Percentiles rank a stretch among this genome's conserved stretches.
These are phyloP conservation scores for Drosophila pseudotalamancana DNA, from an alignment of 2,888 invertebrate genomes.

Conservation along the genomic window DNA sequence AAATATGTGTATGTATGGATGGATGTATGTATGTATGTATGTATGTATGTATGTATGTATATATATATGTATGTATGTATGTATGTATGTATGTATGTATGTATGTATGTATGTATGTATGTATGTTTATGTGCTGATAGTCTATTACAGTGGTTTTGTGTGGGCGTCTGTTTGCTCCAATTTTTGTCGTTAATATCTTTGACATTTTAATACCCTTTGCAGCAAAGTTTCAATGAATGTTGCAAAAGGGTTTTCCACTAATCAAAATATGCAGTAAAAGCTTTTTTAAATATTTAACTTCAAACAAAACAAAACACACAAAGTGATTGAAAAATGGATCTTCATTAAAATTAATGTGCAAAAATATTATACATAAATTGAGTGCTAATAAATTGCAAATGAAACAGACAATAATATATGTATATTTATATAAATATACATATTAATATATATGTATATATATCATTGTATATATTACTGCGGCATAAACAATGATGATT, in stretches of 20 bases:
- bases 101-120: constrained; percentile 4
- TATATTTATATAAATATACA: background rate
- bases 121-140: background rate
- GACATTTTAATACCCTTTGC: constrained; percentile 34
- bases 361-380: constrained; percentile 52
- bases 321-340: constrained; percentile 19
- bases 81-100: constrained; percentile 15
- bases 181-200: constrained; percentile 29
- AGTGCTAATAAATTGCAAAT: constrained; percentile 67
- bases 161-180: constrained; percentile 41
- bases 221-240: constrained; percentile 16
- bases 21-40: background rate
- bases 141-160: constrained; percentile 35
- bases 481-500: constrained; percentile 64
- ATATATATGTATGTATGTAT: constrained; percentile 10
- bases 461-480: too few relatives aligned
- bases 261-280: background rate
- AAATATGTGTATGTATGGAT: constrained; percentile 13
- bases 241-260: constrained; percentile 5
- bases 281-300: background rate
- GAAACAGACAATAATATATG: constrained; percentile 30
- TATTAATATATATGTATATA: too few relatives aligned
- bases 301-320: too few relatives aligned
- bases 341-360: constrained; percentile 33
- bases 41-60: constrained; percentile 18